These are phyloP conservation scores for Lepidocyrtinus sp. DNA, from an alignment of 2,888 invertebrate species.

Conservation along the genomic window DNA sequence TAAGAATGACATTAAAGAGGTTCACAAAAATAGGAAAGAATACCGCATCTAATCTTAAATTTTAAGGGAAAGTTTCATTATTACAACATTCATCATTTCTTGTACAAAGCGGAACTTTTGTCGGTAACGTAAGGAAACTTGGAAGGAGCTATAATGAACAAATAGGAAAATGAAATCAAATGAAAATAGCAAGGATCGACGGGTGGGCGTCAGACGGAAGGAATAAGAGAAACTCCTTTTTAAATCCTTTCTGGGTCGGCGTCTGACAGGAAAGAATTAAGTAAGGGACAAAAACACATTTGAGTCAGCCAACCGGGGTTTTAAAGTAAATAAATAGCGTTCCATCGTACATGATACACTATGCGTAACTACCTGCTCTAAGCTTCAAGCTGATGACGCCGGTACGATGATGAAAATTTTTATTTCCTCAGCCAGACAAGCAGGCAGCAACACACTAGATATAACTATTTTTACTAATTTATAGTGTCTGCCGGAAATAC, in stretches of 20 bases:
- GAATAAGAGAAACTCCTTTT: constrained; percentile 45
- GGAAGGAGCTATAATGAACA: neutral
- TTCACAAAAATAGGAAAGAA: neutral
- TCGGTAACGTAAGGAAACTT: neutral
- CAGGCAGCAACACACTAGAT: constrained; percentile 4
- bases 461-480: neutral
- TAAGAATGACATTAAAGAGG: neutral
- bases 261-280: constrained; percentile 39
- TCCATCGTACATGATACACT: neutral
- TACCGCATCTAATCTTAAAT: neutral
- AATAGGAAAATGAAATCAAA: constrained; percentile 55
- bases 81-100: neutral
- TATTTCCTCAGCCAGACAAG: constrained; percentile 29
- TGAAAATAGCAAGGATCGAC: constrained; percentile 54
- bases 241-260: constrained; percentile 46
- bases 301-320: constrained; percentile 27
- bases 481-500: no score
- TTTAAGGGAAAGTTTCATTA: neutral
- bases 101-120: no score
- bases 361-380: constrained; percentile 5
- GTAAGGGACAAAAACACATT: constrained; percentile 43
- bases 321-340: constrained; percentile 44
- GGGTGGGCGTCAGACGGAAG: constrained; percentile 60
- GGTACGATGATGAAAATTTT: neutral
- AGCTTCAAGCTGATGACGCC: neutral